Base-by-base conservation (phyloP, 2,797 vertebrate genomes). In the Babyrousa celebensis region DNA sequence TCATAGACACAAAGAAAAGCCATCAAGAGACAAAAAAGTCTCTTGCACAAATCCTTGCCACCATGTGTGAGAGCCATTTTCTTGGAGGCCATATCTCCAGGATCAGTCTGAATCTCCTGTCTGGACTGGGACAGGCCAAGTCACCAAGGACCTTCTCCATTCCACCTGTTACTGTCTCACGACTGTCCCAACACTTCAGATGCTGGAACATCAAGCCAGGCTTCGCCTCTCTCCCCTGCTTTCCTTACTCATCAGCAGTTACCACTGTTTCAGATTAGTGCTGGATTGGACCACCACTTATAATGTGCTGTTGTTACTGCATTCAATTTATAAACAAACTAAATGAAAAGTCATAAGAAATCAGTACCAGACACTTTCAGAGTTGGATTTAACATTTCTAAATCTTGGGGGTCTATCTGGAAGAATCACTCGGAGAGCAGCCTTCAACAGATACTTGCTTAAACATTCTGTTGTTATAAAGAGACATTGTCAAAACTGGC, bases 401-500 rank as follows among this genome's bases (percentile, higher is more conserved):
- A 98, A 98, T 97, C 96, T 97, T 29, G 60, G 96, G 95, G 87
- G 94, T 95, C 97, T 97, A 92, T 97, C 97, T 97, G 72, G 83
- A 98, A 98, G 97, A 96, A 97, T 96, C 92, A 96, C 97, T 98
- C 83, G 63, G 8, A 98, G 92, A 96, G 96, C 93, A 96, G 84
- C 91, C 70, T 97, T 97, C 95, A 88, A 83, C 79, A 96, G 95
- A 95, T 91, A 74, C 92, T 95, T 89, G 86, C 83, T 68, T 84
- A 85, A 98, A 72, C 94, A 96, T 90, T 94, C 96, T 96, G 93
- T 85, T 96, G 87, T 96, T 65, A 16, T 95, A 93, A 97, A 89
- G 70, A 74, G 96, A 96, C 63, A 62, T 62, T 98, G 96, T 94
- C 97, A 97, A 97, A 97, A 96, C 92, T 95, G 96, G 96, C 5